phyloP scores from a whole-genome alignment of 2,888 invertebrate species.

The Craniophora ligustri region DNA sequence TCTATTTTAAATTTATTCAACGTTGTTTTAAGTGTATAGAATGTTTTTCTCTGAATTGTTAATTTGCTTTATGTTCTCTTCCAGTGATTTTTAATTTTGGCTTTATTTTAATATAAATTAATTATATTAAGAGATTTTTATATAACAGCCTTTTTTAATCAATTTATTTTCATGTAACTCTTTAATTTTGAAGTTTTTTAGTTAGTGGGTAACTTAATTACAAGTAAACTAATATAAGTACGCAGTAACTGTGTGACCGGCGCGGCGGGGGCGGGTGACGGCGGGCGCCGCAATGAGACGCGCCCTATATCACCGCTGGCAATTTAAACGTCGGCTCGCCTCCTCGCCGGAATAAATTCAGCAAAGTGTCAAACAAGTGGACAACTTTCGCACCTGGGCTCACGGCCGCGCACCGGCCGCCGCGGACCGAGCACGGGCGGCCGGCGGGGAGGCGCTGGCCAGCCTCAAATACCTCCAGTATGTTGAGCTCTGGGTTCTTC shows the following conservation, averaged over 20 bases:
- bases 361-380: conserved; percentile 79
- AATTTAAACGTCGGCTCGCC: conserved; percentile 70
- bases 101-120: too few species aligned
- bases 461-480: not conserved
- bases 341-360: conserved; percentile 71
- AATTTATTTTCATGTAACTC: too few species aligned
- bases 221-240: conserved; percentile 16
- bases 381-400: conserved; percentile 76
- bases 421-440: conserved; percentile 13
- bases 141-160: too few species aligned
- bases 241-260: not conserved
- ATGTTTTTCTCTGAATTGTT: too few species aligned
- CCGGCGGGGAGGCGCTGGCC: not conserved
- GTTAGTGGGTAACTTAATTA: not conserved
- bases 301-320: conserved; percentile 53
- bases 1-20: too few species aligned
- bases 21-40: too few species aligned
- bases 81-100: too few species aligned
- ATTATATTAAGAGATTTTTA: too few species aligned
- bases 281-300: conserved; percentile 40
- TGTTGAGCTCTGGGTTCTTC: too few species aligned
- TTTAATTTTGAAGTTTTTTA: not conserved
- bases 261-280: conserved; percentile 3
- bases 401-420: conserved; percentile 37
- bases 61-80: too few species aligned